Percentiles rank a stretch among this genome's conserved stretches.
Evolutionary conservation across 1,140 invertebrate genomes (phyloP).

Genomic region (Alviniconcha marisindica): DNA sequence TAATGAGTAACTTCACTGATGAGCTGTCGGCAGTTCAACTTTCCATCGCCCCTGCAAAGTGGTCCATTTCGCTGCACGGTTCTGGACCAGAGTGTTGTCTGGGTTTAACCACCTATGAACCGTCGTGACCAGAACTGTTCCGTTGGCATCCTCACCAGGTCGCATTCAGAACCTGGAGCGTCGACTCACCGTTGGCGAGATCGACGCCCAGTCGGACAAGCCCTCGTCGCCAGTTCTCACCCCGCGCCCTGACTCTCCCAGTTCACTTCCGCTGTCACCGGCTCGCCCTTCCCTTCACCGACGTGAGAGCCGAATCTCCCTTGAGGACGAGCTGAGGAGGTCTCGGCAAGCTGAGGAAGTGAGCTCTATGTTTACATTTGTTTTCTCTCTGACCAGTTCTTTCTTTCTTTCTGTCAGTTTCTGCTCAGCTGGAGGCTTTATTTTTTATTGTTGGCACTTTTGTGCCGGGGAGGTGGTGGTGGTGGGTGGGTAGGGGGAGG

Average conservation of each 20-base stretch:
- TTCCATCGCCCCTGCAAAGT: neutral
- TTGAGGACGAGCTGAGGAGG: slow-evolving; percentile 54
- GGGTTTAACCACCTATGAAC: too few relatives aligned
- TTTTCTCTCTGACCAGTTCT: too few relatives aligned
- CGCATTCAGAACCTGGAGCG: slow-evolving; percentile 46
- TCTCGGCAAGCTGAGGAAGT: slow-evolving; percentile 56
- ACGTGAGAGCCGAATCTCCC: slow-evolving; percentile 46
- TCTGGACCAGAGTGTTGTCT: too few relatives aligned
- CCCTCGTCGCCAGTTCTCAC: neutral
- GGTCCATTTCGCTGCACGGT: too few relatives aligned
- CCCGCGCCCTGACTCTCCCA: neutral
- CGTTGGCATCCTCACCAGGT: too few relatives aligned
- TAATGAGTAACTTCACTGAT: too few relatives aligned
- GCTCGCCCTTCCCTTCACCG: neutral
- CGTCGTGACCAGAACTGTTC: too few relatives aligned
- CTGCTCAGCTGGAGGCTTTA: too few relatives aligned
- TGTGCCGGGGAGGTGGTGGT: too few relatives aligned
- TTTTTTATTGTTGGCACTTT: too few relatives aligned
- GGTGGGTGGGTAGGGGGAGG: too few relatives aligned
- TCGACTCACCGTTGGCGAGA: slow-evolving; percentile 38
- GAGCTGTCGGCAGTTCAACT: slow-evolving; percentile 30
- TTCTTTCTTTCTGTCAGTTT: too few relatives aligned
- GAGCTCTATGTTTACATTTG: neutral
- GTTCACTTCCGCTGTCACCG: slow-evolving; percentile 16
- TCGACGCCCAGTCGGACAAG: slow-evolving; percentile 25